Base-by-base conservation (phyloP, 2,888 invertebrate genomes). In the Chalcosyrphus nemorum region DNA sequence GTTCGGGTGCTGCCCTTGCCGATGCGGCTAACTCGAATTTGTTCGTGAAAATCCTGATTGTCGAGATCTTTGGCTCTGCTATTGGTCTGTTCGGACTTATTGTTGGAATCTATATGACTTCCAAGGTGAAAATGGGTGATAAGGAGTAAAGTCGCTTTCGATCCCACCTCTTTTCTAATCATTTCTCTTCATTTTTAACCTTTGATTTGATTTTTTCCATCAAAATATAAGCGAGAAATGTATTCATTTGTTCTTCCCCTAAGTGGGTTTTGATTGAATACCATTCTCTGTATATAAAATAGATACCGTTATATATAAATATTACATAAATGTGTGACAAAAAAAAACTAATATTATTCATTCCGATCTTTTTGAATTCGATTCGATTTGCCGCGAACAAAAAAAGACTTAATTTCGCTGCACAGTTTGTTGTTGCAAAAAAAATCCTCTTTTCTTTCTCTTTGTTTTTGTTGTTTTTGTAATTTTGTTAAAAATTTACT, bases 1-100 rank as follows among this genome's bases (percentile, higher is more conserved):
- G 97, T 15, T 99, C 99, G 2, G 99, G 99, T 81, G 99, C 99
- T 47, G 99, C 99, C 15, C 93, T 99, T 7, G 96, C 99, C 63
- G 99, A 99, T 93, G 99, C 99, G 29, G 99, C 99, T 43, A 98
- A 99, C 91, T 95, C 98, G 15, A 95, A 96, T 2, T 94, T 99
- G 5, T 99, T 99, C 90, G 99, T 99, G 61, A 99, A 99, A 92
- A 98, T 99, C 91, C 94, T 99, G 47, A 99, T 99, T 91, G 96
- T 99, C 52, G 99, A 99, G 93, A 99, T 99, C 92, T 99, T 99
- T 90, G 99, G 98, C 77, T 98, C 98, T 89, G 99, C 99, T 88
- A 99, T 99, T 90, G 99, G 99, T 89, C 94, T 99, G 19, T 99
- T 99, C 92, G 99, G 99, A 70, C 94, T 99, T 72, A 99, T 99